Conservation (phyloP, 2,113 vertebrate genomes). For the Thymallus thymallus region DNA sequence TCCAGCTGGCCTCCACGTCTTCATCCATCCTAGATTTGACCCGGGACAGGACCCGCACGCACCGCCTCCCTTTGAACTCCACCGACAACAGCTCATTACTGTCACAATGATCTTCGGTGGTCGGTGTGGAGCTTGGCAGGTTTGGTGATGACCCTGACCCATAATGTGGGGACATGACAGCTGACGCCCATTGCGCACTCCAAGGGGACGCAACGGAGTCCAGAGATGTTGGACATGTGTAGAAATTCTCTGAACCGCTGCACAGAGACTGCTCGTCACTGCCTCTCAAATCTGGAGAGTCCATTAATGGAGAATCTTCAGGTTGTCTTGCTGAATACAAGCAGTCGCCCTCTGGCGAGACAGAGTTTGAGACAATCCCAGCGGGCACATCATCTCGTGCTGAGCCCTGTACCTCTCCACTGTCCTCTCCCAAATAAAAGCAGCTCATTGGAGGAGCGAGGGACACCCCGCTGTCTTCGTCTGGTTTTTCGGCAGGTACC, state of each 20-base stretch:
- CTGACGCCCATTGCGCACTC: not conserved
- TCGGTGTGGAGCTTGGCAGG: not conserved
- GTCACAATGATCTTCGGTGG: not conserved
- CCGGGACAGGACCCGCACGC: not conserved
- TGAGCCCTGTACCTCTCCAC: not conserved
- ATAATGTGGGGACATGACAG: not conserved
- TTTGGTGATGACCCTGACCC: not conserved
- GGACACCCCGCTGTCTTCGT: not conserved
- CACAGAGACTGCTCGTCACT: no score
- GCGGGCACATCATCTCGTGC: not conserved
- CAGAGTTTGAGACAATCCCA: no score
- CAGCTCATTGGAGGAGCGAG: not conserved
- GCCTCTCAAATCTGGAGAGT: not conserved
- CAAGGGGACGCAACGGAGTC: not conserved
- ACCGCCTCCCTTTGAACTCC: slow-evolving; percentile 1
- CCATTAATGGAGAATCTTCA: not conserved
- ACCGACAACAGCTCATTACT: not conserved
- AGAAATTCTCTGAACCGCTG: not conserved
- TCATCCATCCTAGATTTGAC: not conserved
- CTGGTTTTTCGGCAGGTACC: not conserved
- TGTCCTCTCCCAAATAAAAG: not conserved
- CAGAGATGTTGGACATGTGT: not conserved
- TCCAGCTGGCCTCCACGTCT: slow-evolving; percentile 9
- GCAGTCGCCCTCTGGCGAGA: no score
- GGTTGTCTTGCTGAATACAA: not conserved